Base-by-base conservation (phyloP, 1,140 invertebrate genomes). In the Bombus pascuorum region DNA sequence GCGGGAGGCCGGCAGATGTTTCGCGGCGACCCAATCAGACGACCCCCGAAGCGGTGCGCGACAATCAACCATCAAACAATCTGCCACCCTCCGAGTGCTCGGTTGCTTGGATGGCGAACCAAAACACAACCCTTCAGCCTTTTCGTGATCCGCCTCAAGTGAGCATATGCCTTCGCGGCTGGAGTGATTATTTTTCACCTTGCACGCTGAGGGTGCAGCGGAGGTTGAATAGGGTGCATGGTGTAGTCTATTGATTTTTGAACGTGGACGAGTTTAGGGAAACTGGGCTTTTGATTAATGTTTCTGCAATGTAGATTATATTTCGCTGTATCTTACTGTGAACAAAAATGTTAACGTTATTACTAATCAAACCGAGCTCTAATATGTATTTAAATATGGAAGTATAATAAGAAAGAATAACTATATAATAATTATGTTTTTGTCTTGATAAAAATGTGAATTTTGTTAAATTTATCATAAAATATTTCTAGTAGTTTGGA, bases 11-110 rank as follows among this genome's bases (percentile, higher is more conserved):
- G 93, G 92, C 95, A 95, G 95, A 95, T 95, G 95, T 95, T 95
- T 94, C 94, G 93, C 93, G 93, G 94, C 94, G 89, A 94, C 94
- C 94, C 93, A 94, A 95, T 95, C 94, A 94, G 92, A 94, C 93
- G 93, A 94, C 93, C 93, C 94, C 93, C 91, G 94, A 93, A 94
- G 94, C 92, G 86, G 90, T 91, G 85, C 91, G 92, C 94, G 91
- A 94, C 93, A 94, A 94, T 95, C 94, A 94, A 94, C 92, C 94
- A 92, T 95, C 94, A 93, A 95, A 95, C 94, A 95, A 95, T 95
- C 92, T 90, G 89, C 92, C 92, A 93, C 94, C 93, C 93, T 93
- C 92, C 73, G 85, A 71, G 91, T 79, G 83, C 81, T 88, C 77
- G 87, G 87, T 92, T 91, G 92, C 89, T 92, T 91, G 89, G 91